Conservation (phyloP, 1,140 invertebrate genomes). For the Xylocopa sonorina region DNA sequence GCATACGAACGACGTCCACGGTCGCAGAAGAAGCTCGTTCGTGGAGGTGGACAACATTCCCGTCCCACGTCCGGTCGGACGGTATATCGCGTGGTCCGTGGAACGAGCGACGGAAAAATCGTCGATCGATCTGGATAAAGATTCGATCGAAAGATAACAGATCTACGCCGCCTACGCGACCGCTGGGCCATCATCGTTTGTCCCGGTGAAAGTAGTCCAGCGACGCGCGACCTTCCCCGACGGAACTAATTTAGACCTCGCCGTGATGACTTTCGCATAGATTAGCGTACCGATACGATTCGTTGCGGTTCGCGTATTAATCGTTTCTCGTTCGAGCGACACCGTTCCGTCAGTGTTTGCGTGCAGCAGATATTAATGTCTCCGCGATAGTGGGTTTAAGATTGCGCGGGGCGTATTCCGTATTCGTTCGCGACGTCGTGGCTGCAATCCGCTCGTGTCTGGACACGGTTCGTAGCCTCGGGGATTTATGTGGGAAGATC, state of each 20-base stretch:
- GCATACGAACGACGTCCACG: conserved; percentile 15
- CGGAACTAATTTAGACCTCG: conserved; percentile 50
- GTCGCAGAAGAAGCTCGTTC: conserved; percentile 41
- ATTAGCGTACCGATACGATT: conserved; percentile 40
- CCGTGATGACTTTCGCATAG: conserved; percentile 37
- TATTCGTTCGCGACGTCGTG: background rate
- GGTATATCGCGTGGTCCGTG: conserved; percentile 44
- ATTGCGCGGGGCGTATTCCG: background rate
- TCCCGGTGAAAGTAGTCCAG: conserved; percentile 43
- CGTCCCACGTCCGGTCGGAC: conserved; percentile 43
- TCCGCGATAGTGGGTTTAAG: conserved; percentile 4
- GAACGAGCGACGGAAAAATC: conserved; percentile 39
- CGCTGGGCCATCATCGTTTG: background rate
- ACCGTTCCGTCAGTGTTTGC: too few species aligned
- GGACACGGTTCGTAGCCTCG: background rate
- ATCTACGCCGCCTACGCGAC: conserved; percentile 2
- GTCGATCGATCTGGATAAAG: conserved; percentile 41
- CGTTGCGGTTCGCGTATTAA: conserved; percentile 27
- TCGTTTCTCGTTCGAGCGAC: conserved; percentile 38
- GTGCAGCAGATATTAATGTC: conserved; percentile 26
- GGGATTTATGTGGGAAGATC: conserved; percentile 20
- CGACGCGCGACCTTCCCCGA: background rate
- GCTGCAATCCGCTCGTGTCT: background rate
- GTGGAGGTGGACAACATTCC: conserved; percentile 50
- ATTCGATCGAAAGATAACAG: background rate